phyloP scores from a whole-genome alignment of 2,113 vertebrate species.

The Poeciliopsis turrubarensis region DNA sequence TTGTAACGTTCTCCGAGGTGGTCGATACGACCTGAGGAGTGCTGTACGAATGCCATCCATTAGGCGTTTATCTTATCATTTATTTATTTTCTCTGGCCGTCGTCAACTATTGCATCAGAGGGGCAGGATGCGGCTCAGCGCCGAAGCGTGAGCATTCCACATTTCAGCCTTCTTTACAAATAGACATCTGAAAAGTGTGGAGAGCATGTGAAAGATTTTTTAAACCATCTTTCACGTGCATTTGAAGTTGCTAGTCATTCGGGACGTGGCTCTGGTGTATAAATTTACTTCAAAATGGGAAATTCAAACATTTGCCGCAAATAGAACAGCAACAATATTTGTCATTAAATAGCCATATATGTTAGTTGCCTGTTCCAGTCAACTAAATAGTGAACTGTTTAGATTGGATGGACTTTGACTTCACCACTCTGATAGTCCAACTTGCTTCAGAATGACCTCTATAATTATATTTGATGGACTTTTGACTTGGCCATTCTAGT shows the following conservation, averaged over 20 bases:
- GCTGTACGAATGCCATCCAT: background rate
- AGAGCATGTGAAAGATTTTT: background rate
- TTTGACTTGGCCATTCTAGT: too few species aligned
- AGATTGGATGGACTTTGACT: background rate
- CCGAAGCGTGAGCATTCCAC: background rate
- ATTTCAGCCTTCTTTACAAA: too few species aligned
- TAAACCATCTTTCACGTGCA: background rate
- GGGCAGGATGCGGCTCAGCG: background rate
- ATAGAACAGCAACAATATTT: too few species aligned
- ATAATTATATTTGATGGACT: too few species aligned
- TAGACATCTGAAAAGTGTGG: background rate
- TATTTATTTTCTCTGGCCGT: constrained; percentile 1
- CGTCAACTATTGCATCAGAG: background rate
- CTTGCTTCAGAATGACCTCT: too few species aligned
- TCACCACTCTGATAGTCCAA: too few species aligned
- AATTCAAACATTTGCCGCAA: too few species aligned
- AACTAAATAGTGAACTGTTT: background rate
- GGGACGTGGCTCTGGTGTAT: background rate
- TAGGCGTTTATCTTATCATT: background rate
- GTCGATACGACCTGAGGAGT: background rate
- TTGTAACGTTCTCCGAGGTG: background rate
- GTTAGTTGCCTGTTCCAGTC: too few species aligned
- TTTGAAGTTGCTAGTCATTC: background rate
- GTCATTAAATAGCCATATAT: too few species aligned
- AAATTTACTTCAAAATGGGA: too few species aligned